phyloP scores from a whole-genome alignment of 2,797 vertebrate species.

The Rhynchotus rufescens region DNA sequence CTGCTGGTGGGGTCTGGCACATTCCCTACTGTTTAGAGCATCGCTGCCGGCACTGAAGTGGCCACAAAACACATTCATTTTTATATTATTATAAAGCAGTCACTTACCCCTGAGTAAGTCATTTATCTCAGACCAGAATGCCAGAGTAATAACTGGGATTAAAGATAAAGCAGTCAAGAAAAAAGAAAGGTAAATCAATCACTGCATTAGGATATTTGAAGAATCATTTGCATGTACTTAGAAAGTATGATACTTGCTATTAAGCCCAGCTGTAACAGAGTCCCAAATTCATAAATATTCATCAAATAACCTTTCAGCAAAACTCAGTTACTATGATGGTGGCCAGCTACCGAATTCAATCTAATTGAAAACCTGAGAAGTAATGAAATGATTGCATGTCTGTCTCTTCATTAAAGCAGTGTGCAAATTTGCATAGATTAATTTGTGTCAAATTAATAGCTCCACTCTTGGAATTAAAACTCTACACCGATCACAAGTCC shows the following conservation, averaged over 20 bases:
- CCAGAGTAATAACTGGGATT: constrained; percentile 56
- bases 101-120: constrained; percentile 56
- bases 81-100: constrained; percentile 60
- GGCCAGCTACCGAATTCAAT: constrained; percentile 61
- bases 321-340: constrained; percentile 43
- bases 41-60: constrained; percentile 26
- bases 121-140: constrained; percentile 48
- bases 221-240: constrained; percentile 67
- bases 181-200: constrained; percentile 73
- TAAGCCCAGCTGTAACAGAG: constrained; percentile 41
- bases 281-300: constrained; percentile 73
- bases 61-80: constrained; percentile 31
- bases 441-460: constrained; percentile 66
- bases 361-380: constrained; percentile 73
- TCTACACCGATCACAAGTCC: too few species aligned
- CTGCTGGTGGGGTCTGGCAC: constrained; percentile 29
- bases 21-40: constrained; percentile 19
- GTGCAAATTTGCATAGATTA: constrained; percentile 74
- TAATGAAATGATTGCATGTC: constrained; percentile 72
- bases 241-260: constrained; percentile 55
- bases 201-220: constrained; percentile 63
- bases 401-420: constrained; percentile 72
- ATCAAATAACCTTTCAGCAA: constrained; percentile 74
- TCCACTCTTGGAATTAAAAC: constrained; percentile 4
- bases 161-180: constrained; percentile 70